Conservation (phyloP, 1,140 invertebrate species). For the Uloborus diversus region DNA sequence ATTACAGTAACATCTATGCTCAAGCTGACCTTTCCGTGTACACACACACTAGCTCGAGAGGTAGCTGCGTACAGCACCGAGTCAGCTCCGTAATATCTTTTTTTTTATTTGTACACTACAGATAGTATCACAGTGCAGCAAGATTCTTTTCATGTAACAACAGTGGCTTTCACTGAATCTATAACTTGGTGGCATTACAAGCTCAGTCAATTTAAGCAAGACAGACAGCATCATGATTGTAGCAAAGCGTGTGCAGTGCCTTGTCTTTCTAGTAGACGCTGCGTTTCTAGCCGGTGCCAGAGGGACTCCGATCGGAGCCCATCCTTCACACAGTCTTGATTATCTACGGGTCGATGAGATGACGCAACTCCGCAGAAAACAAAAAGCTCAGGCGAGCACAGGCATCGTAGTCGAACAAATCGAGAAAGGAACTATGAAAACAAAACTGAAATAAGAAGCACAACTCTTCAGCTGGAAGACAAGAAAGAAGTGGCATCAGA, state of each 20-base stretch:
- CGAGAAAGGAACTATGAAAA: conserved; percentile 44
- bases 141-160: conserved; percentile 8
- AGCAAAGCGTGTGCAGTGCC: background rate
- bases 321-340: background rate
- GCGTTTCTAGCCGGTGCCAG: background rate
- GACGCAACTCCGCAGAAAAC: background rate
- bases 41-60: conserved; percentile 1
- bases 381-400: conserved; percentile 41
- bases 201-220: conserved; percentile 3
- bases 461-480: conserved; percentile 46
- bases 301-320: background rate
- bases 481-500: conserved; percentile 47
- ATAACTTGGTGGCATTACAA: background rate
- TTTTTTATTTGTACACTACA: conserved; percentile 48
- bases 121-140: conserved; percentile 54
- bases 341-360: conserved; percentile 26
- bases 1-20: conserved; percentile 38
- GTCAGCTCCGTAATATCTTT: conserved; percentile 16
- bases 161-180: background rate
- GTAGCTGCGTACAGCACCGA: conserved; percentile 42
- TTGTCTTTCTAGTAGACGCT: no score
- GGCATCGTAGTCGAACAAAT: conserved; percentile 32
- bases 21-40: conserved; percentile 7
- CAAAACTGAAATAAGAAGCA: conserved; percentile 31
- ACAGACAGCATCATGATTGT: conserved; percentile 21